phyloP scores from a whole-genome alignment of 2,113 vertebrate genomes.

The Cyphomyrus discorhynchus region DNA sequence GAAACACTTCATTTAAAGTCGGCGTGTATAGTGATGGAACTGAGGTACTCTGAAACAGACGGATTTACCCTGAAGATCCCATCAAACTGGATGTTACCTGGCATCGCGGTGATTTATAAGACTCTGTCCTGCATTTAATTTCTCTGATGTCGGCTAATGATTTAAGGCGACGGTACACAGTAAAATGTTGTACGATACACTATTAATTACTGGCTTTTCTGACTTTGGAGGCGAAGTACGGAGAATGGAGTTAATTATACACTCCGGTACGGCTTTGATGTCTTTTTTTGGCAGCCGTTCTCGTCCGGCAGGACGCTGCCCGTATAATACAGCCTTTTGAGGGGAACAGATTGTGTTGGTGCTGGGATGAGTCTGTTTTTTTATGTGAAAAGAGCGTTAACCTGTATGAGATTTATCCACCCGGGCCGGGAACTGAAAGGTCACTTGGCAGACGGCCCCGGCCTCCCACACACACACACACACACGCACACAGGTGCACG shows the following conservation, averaged over 20 bases:
- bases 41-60: not conserved
- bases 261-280: slow-evolving; percentile 37
- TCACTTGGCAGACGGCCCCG: not conserved
- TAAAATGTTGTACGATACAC: slow-evolving; percentile 49
- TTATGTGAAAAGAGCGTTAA: slow-evolving; percentile 64
- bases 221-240: slow-evolving; percentile 53
- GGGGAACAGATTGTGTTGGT: slow-evolving; percentile 64
- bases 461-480: not conserved
- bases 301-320: slow-evolving; percentile 50
- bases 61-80: not conserved
- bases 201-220: slow-evolving; percentile 57
- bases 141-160: slow-evolving; percentile 52
- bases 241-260: slow-evolving; percentile 48
- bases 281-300: slow-evolving; percentile 38
- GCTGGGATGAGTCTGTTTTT: slow-evolving; percentile 54
- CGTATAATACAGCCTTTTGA: slow-evolving; percentile 62
- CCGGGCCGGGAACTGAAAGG: not conserved
- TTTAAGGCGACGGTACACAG: slow-evolving; percentile 58
- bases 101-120: slow-evolving; percentile 45
- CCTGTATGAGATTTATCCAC: slow-evolving; percentile 56
- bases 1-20: not conserved
- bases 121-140: slow-evolving; percentile 39
- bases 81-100: not conserved
- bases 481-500: slow-evolving; percentile 22
- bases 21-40: not conserved